These are phyloP conservation scores for Charanyca ferruginea DNA, from an alignment of 2,888 invertebrate species.

Conservation along the genomic window DNA sequence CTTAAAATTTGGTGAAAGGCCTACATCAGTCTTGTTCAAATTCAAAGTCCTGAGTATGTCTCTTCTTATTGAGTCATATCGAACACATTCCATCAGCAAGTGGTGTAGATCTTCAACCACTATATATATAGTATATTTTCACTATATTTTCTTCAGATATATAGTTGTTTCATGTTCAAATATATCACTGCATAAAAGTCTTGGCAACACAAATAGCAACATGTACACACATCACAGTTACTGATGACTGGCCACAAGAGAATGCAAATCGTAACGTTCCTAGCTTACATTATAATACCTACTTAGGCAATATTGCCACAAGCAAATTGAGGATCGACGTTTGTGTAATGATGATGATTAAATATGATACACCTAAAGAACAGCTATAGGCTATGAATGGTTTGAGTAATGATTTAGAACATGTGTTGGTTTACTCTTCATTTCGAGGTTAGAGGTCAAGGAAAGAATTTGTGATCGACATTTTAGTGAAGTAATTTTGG, in stretches of 20 bases:
- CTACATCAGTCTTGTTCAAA: too few relatives aligned
- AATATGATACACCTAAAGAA: slow-evolving; percentile 20
- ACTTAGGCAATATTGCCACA: slow-evolving; percentile 42
- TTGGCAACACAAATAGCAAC: slow-evolving; percentile 22
- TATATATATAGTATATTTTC: too few relatives aligned
- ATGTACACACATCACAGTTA: slow-evolving; percentile 21
- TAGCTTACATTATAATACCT: slow-evolving; percentile 23
- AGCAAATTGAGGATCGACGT: slow-evolving; percentile 32
- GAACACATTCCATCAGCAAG: too few relatives aligned
- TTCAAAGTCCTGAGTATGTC: too few relatives aligned
- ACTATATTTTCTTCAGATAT: too few relatives aligned
- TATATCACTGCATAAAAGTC: slow-evolving; percentile 38
- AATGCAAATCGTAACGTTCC: slow-evolving; percentile 36
- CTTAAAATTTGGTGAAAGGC: too few relatives aligned
- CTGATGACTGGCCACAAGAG: slow-evolving; percentile 28
- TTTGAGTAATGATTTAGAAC: slow-evolving; percentile 23
- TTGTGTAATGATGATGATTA: slow-evolving; percentile 43
- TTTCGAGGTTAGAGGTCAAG: slow-evolving; percentile 35
- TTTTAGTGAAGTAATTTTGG: slow-evolving; percentile 13
- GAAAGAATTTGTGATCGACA: slow-evolving; percentile 25
- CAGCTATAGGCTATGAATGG: slow-evolving; percentile 14
- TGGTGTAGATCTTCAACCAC: too few relatives aligned
- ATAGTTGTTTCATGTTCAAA: too few relatives aligned
- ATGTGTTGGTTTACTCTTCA: slow-evolving; percentile 16
- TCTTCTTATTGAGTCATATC: too few relatives aligned